These are phyloP conservation scores for Amblyopsis hoosieri DNA, from an alignment of 2,797 vertebrate genomes.

Conservation along the genomic window DNA sequence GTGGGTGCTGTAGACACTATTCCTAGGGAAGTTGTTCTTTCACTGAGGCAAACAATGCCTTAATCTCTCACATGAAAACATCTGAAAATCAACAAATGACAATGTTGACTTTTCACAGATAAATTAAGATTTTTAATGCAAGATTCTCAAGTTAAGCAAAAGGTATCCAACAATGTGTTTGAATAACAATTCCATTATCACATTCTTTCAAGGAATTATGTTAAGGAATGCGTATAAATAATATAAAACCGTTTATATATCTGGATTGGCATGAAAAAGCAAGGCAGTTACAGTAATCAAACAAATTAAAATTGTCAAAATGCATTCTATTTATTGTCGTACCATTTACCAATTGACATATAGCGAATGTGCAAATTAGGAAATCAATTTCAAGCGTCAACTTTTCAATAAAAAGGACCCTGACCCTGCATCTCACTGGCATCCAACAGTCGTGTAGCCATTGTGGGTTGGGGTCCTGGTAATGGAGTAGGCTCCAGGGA, in stretches of 20 bases:
- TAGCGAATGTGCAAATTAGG: constrained; percentile 61
- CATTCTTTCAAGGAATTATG: constrained; percentile 16
- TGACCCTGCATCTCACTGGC: constrained; percentile 39
- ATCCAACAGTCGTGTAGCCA: constrained; percentile 37
- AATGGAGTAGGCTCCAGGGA: constrained; percentile 23
- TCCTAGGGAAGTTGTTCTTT: too few species aligned
- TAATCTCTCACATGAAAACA: not conserved
- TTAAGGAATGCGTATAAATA: constrained; percentile 51
- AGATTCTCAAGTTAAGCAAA: constrained; percentile 63
- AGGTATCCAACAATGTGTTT: constrained; percentile 53
- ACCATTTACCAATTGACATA: constrained; percentile 54
- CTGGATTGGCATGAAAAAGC: constrained; percentile 44
- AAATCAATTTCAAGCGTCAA: constrained; percentile 54
- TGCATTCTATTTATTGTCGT: constrained; percentile 46
- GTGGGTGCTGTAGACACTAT: too few species aligned
- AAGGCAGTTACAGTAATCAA: constrained; percentile 47
- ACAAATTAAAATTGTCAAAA: constrained; percentile 56
- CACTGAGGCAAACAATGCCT: constrained; percentile 3
- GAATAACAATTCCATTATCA: constrained; percentile 48
- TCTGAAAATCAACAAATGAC: constrained; percentile 23
- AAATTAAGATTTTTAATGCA: constrained; percentile 70
- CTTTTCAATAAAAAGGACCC: constrained; percentile 30
- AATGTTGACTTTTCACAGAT: constrained; percentile 50
- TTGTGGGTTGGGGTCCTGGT: constrained; percentile 5
- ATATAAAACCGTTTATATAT: constrained; percentile 37